Conservation (phyloP, 2,888 invertebrate genomes). For the Melolontha melolontha region DNA sequence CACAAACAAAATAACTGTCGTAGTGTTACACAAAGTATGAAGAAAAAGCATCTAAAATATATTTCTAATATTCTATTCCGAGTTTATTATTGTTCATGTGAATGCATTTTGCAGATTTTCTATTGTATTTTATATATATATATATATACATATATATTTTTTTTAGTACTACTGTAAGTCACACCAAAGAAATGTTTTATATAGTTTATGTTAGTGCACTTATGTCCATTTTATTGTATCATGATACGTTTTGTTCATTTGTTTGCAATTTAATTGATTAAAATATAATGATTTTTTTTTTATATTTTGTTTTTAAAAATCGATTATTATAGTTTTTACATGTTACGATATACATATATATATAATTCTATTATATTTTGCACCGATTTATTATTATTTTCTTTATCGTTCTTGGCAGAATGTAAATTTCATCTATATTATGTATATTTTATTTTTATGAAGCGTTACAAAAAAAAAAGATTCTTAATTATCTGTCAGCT, state of each 20-base stretch:
- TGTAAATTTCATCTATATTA: conserved; percentile 1
- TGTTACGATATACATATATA: conserved; percentile 4
- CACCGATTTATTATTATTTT: conserved; percentile 3
- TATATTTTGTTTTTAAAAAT: conserved; percentile 29
- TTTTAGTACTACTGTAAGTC: conserved; percentile 60
- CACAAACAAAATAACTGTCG: too few relatives aligned
- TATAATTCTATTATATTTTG: conserved; percentile 14
- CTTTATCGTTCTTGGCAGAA: background rate
- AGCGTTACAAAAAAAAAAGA: conserved; percentile 26
- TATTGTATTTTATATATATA: conserved; percentile 60
- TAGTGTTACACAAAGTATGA: too few relatives aligned
- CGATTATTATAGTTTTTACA: conserved; percentile 25
- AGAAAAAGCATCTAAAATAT: conserved; percentile 49
- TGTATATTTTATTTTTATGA: too few relatives aligned
- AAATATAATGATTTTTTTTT: conserved; percentile 7
- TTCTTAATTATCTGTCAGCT: conserved; percentile 57
- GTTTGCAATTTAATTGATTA: too few relatives aligned
- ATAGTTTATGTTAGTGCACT: conserved; percentile 49
- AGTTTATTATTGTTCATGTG: conserved; percentile 36
- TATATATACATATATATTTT: conserved; percentile 54
- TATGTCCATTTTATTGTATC: conserved; percentile 20
- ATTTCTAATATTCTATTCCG: conserved; percentile 43
- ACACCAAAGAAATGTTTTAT: conserved; percentile 65
- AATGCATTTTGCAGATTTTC: conserved; percentile 56
- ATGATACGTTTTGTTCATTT: conserved; percentile 16